Evolutionary conservation across 2,797 vertebrate genomes (phyloP), one percentile per base, ranked within the genome.

Genomic region (Cynodonichthys magdalenae): DNA sequence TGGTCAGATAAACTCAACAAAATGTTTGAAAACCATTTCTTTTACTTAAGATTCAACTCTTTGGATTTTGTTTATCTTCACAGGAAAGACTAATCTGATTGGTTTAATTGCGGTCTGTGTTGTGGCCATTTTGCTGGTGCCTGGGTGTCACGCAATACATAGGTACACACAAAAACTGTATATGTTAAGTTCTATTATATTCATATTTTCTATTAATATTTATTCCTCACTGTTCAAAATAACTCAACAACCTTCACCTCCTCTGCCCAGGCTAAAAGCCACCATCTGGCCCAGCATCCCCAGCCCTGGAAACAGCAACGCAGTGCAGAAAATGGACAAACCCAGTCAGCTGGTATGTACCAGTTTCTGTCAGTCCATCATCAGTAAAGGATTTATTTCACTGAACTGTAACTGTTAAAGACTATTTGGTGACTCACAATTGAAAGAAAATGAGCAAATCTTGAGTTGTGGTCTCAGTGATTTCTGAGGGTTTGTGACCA

Each of bases 241-340:
- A 54, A 56, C 12, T 17, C 45, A 36, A 45, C 44, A 18, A 39
- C 53, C 6, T 4, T 15, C 15, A 6, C 7, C 14, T 42, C 17
- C 41, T 66, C 53, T 71, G 8, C 59, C 27, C 73, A 96, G 95
- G 81, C 63, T 75, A 27, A 95, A 94, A 83, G 69, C 24, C 12
- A 10, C 75, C 1, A 79, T 94, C 60, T 96, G 94, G 94, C 92
- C 92, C 0, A 93, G 80, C 66, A 82, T 96, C 57, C 95, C 95
- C 1, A 93, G 89, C 68, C 96, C 95, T 17, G 77, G 69, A 53
- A 88, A 93, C 11, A 96, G 95, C 85, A 85, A 74, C 1, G 89
- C 90, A 10, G 86, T 95, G 62, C 92, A 93, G 82, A 92, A 92
- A 67, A 91, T 92, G 42, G 83, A 85, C 41, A 69, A 72, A 45